Evolutionary conservation across 2,888 invertebrate species (phyloP), one percentile per base, ranked within the genome.

Genomic region (Heteromyza rotundicornis): DNA sequence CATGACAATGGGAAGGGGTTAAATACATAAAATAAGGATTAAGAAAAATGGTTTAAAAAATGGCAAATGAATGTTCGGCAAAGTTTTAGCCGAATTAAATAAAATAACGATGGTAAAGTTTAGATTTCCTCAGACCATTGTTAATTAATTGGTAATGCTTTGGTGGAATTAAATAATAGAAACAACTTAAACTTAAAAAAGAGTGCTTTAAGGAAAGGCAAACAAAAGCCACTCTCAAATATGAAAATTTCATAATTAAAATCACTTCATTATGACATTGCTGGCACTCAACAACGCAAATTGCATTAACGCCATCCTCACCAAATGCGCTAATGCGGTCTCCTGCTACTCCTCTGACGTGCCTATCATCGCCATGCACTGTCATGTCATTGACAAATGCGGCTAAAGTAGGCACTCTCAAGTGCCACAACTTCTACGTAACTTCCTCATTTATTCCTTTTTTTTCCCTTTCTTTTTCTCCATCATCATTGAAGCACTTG

Each of bases 191-290:
- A n/a, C n/a, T n/a, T n/a, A n/a, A n/a, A n/a, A n/a, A n/a, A n/a
- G n/a, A n/a, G n/a, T n/a, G n/a, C n/a, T n/a, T n/a, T n/a, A n/a
- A 12, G 32, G 12, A 32, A 32, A 32, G 5, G 32, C 12, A 32
- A 32, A 32, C 5, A 32, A 32, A 32, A 8, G 32, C 12, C 32
- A 32, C 32, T 5, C 32, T 32, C 32, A 12, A 32, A 55, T 55
- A 60, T 22, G 22, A 14, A 19, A 23, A 3, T 53, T 24, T 24
- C 56, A 44, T 56, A 44, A 56, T 56, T 44, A 56, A 56, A 56
- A 56, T 56, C 27, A 56, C 56, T 56, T 56, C 40, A 56, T 56
- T 56, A 56, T 56, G 56, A 23, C 44, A 56, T 44, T 56, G 27
- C 36, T 56, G 56, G 44, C 47, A 56, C 22, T 40, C 40, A 20